Conservation (phyloP, 2,888 invertebrate species). For the Heliconius aoede region DNA sequence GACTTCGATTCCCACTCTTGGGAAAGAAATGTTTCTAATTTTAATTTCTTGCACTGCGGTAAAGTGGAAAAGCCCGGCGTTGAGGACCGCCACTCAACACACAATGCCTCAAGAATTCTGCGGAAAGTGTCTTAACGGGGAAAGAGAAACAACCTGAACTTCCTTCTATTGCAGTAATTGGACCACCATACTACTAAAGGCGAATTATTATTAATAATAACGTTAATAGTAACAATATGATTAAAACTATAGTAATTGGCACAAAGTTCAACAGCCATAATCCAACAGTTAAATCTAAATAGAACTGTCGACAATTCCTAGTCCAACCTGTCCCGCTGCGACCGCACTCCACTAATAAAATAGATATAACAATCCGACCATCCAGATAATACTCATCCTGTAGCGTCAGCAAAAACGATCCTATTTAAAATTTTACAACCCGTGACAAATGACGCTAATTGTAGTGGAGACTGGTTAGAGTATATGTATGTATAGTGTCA, state of each 20-base stretch:
- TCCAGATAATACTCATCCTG: conserved; percentile 43
- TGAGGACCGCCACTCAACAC: no score
- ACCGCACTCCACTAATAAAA: conserved; percentile 46
- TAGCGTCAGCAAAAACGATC: conserved; percentile 38
- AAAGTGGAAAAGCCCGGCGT: no score
- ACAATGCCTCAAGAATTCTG: no score
- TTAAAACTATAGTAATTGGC: background rate
- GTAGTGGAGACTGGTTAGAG: background rate
- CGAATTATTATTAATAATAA: background rate
- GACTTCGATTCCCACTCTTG: no score
- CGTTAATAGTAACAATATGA: background rate
- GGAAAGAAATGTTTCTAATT: no score
- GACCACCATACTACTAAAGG: background rate
- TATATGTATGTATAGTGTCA: background rate
- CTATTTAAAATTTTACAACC: conserved; percentile 20
- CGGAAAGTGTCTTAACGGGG: no score
- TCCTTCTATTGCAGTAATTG: no score
- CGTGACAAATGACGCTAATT: conserved; percentile 24
- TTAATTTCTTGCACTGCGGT: no score
- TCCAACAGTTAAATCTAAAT: conserved; percentile 41
- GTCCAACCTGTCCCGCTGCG: conserved; percentile 43
- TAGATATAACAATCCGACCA: conserved; percentile 48
- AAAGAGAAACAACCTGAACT: no score
- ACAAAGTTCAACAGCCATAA: background rate
- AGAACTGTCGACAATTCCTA: conserved; percentile 46